These are phyloP conservation scores for Orientallactaga sibirica DNA, from an alignment of 2,797 vertebrate genomes.

Conservation along the genomic window DNA sequence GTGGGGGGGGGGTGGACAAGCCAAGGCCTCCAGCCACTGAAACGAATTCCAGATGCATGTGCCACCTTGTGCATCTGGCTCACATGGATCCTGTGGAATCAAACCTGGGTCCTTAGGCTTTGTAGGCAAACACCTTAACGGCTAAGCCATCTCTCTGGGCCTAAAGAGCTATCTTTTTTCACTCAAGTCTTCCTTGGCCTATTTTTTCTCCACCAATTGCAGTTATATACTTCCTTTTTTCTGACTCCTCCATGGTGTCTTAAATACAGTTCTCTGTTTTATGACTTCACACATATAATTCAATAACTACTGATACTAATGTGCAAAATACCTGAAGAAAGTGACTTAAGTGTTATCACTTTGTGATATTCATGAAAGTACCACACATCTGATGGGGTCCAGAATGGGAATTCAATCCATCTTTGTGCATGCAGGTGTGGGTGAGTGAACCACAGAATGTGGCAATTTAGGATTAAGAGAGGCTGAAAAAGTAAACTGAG, in stretches of 20 bases:
- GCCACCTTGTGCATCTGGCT: too few species aligned
- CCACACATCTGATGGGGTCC: background rate
- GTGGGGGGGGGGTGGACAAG: too few species aligned
- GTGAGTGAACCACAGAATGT: background rate
- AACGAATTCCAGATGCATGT: too few species aligned
- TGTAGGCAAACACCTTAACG: too few species aligned
- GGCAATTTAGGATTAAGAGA: too few species aligned
- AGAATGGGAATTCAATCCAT: too few species aligned
- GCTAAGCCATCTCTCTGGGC: too few species aligned
- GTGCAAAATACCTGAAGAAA: background rate
- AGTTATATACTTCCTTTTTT: background rate
- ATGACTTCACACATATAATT: constrained; percentile 31
- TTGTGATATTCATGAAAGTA: background rate
- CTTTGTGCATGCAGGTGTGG: background rate
- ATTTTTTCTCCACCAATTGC: background rate
- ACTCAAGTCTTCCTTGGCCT: background rate
- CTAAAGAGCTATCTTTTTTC: background rate
- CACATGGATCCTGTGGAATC: too few species aligned
- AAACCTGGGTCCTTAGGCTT: too few species aligned
- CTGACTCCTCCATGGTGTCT: background rate
- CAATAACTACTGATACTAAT: background rate
- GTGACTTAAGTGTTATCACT: background rate
- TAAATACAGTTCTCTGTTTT: background rate
- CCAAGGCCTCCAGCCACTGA: too few species aligned
- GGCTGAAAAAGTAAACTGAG: too few species aligned